Percentiles rank a stretch among this genome's conserved stretches.
Evolutionary conservation across 2,113 vertebrate species (phyloP).

Genomic region (Piprites chloris): DNA sequence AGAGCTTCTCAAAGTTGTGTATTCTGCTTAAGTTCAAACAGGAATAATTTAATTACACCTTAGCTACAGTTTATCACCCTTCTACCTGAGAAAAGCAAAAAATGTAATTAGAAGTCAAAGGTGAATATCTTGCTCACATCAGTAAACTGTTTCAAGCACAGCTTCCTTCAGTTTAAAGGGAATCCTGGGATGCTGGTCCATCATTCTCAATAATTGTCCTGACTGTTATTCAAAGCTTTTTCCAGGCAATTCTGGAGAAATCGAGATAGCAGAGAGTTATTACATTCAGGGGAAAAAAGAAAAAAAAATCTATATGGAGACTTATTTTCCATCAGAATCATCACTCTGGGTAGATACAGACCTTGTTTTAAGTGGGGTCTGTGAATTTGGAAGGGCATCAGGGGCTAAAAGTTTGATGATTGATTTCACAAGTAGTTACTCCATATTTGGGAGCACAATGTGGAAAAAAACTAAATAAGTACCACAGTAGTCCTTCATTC

Average conservation of each 20-base stretch:
- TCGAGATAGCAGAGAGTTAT: neutral
- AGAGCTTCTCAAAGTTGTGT: neutral
- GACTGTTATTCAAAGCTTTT: neutral
- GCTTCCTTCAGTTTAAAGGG: neutral
- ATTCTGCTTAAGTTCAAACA: neutral
- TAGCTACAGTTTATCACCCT: neutral
- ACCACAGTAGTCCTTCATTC: neutral
- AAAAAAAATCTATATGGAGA: neutral
- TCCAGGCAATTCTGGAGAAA: neutral
- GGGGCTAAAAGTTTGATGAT: neutral
- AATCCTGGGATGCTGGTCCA: neutral
- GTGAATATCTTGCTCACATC: neutral
- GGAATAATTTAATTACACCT: neutral
- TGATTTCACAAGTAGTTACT: neutral
- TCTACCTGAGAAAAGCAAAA: neutral
- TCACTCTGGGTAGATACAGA: neutral
- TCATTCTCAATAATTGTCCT: neutral
- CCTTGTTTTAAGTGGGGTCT: neutral
- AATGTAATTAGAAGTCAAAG: neutral
- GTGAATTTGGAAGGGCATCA: neutral
- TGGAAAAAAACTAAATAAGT: neutral
- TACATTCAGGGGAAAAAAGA: neutral
- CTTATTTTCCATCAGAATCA: neutral
- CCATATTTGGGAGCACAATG: neutral
- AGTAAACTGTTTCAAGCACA: neutral